Conservation (phyloP, 2,113 vertebrate species). For the Haemorhous mexicanus region DNA sequence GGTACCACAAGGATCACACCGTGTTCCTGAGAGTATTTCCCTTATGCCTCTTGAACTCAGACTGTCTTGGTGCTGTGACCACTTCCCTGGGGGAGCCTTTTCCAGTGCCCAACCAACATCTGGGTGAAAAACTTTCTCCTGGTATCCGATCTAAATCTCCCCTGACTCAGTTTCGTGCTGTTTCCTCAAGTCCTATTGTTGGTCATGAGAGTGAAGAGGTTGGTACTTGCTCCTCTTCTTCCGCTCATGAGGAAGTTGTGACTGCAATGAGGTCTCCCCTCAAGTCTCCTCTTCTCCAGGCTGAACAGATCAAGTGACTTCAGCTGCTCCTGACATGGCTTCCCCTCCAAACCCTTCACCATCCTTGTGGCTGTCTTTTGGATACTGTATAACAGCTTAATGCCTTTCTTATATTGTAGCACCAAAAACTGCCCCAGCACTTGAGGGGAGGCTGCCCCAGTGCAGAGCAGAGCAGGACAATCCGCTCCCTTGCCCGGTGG, state of each 20-base stretch:
- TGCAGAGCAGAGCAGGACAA: rapidly evolving
- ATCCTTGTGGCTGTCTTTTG: not conserved
- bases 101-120: not conserved
- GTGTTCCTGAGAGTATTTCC: not conserved
- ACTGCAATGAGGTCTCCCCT: not conserved
- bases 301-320: not conserved
- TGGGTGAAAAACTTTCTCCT: not conserved
- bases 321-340: not conserved
- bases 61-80: not conserved
- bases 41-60: not conserved
- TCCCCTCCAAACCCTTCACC: not conserved
- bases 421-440: too few relatives aligned
- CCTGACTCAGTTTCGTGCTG: not conserved
- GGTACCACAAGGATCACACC: rapidly evolving
- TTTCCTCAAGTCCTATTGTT: not conserved
- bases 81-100: not conserved
- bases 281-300: not conserved
- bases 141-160: not conserved
- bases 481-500: rapidly evolving
- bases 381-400: not conserved
- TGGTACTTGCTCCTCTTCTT: not conserved
- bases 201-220: rapidly evolving
- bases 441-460: rapidly evolving
- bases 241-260: not conserved
- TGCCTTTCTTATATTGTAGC: not conserved